Conservation (phyloP, 2,113 vertebrate genomes). For the Pandion haliaetus region DNA sequence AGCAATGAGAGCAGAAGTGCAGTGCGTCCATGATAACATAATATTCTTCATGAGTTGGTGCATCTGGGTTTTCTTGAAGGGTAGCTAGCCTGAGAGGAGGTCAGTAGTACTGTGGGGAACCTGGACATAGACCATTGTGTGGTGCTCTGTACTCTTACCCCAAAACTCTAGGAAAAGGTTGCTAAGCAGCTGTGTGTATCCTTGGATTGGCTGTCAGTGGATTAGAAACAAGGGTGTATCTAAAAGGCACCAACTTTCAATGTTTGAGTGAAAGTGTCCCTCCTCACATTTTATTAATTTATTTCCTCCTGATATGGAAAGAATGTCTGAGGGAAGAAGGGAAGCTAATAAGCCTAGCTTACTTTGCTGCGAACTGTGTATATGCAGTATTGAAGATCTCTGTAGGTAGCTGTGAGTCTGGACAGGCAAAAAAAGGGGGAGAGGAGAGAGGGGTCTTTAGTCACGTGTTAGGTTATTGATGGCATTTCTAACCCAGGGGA, state of each 20-base stretch:
- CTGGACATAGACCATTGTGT: fast-evolving
- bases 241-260: neutral
- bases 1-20: neutral
- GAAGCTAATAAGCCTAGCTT: constrained; percentile 19
- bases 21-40: neutral
- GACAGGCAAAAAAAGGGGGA: neutral
- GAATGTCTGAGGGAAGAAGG: neutral
- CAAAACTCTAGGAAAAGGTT: neutral
- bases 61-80: neutral
- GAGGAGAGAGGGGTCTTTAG: neutral
- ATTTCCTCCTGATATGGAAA: neutral
- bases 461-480: neutral
- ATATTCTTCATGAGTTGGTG: neutral
- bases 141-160: neutral
- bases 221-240: neutral
- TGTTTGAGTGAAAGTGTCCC: neutral
- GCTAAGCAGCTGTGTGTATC: neutral
- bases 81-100: neutral
- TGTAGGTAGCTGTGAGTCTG: neutral
- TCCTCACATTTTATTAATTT: neutral
- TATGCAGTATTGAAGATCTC: neutral
- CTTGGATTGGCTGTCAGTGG: neutral
- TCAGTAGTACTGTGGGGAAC: neutral
- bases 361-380: neutral
- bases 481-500: constrained; percentile 3